Base-by-base conservation (phyloP, 2,888 invertebrate genomes). In the Chloroclysta siterata region DNA sequence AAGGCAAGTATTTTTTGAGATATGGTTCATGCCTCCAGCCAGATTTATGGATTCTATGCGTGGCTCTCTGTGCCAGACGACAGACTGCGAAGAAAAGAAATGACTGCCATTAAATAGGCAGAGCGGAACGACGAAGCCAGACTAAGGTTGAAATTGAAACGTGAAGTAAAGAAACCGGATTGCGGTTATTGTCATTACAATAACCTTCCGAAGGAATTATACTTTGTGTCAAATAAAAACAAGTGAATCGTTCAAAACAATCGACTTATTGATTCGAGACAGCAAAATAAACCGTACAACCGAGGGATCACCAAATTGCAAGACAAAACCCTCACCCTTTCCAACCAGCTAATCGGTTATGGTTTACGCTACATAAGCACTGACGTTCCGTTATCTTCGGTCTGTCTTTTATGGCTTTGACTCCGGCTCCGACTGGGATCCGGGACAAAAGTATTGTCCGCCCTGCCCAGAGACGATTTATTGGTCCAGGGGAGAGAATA, bases 311-410 rank as follows among this genome's bases (percentile, higher is more conserved):
- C 44, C 53, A 56, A 53, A 63, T 60, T 53, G 60, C 36, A 48
- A 54, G 14, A 29, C 53, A 41, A 54, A 60, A 51, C 66, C 66
- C 61, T 62, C 46, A 68, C 68, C 76, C 70, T 75, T 76, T 66
- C 73, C 68, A 70, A 75, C 65, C 72, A 68, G 69, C 70, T 74
- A 72, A 78, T 76, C 73, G 66, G 75, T 75, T 79, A 79, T 75
- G 77, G 79, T 79, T 83, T 77, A 82, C 83, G 82, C 77, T 74
- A 78, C 75, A 73, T 78, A 78, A 78, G 80, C 80, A 77, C 76
- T 80, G 80, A 78, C 76, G 65, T 73, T 80, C 77, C 76, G 65
- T 73, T 80, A 77, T 82, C 78, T 78, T 72, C 74, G 74, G 78
- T 75, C 79, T 79, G 82, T 75, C 77, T 82, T 86, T 86, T 85